Conservation (phyloP, 2,113 vertebrate genomes). For the Anarrhichthys ocellatus region DNA sequence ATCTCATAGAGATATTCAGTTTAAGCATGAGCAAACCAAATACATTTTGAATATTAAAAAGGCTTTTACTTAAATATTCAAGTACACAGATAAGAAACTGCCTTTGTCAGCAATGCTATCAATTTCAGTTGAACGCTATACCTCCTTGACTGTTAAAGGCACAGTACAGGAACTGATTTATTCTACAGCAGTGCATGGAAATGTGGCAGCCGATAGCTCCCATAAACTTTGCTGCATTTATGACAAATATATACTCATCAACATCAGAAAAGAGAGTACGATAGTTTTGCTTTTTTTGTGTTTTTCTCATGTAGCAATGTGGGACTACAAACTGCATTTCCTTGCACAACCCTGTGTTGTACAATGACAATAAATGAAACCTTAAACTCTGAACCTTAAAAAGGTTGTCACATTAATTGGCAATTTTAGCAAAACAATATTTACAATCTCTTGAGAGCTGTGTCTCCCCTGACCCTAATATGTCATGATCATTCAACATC, state of each 20-base stretch:
- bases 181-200: not conserved
- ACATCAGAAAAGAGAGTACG: not conserved
- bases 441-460: constrained; percentile 54
- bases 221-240: not conserved
- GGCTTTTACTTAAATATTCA: not conserved
- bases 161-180: not conserved
- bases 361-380: not conserved
- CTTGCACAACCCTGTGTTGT: not conserved
- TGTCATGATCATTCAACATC: constrained; percentile 8
- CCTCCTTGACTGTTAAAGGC: not conserved
- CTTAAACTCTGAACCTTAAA: not conserved
- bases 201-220: not conserved
- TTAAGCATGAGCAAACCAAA: not conserved
- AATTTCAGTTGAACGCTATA: not conserved
- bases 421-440: constrained; percentile 20
- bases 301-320: not conserved
- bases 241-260: not conserved
- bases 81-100: not conserved
- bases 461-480: not conserved
- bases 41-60: not conserved
- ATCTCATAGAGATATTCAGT: not conserved
- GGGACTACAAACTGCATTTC: not conserved
- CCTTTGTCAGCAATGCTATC: not conserved
- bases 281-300: not conserved
- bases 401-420: not conserved